Evolutionary conservation across 2,888 invertebrate species (phyloP).

Genomic region (Teleiodes luculella): DNA sequence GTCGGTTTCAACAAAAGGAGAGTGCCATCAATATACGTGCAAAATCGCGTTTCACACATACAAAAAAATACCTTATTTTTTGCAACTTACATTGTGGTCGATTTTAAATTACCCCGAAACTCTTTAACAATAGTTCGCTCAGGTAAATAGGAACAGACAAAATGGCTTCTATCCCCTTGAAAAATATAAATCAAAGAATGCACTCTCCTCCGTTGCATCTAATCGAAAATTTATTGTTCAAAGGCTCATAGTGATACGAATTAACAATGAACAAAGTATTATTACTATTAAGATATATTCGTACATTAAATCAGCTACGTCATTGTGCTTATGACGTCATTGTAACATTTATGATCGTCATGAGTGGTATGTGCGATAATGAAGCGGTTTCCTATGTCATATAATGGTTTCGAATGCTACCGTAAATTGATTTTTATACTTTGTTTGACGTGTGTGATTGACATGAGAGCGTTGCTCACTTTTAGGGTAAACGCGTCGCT

Average conservation of each 20-base stretch:
- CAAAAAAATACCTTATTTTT: conserved; percentile 46
- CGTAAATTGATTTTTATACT: conserved; percentile 76
- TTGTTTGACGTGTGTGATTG: conserved; percentile 78
- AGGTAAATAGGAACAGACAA: conserved; percentile 64
- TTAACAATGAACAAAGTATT: conserved; percentile 73
- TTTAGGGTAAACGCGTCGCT: conserved; percentile 40
- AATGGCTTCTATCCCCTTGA: conserved; percentile 49
- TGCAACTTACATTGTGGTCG: conserved; percentile 63
- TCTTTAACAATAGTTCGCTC: conserved; percentile 52
- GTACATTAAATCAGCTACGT: conserved; percentile 52
- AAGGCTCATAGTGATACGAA: conserved; percentile 64
- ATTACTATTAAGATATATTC: conserved; percentile 59
- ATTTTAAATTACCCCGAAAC: conserved; percentile 58
- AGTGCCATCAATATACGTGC: conserved; percentile 46
- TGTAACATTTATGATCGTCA: conserved; percentile 60
- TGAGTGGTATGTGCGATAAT: conserved; percentile 52
- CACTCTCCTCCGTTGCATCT: conserved; percentile 65
- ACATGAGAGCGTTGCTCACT: conserved; percentile 54
- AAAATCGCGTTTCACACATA: conserved; percentile 63
- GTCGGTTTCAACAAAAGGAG: conserved; percentile 54
- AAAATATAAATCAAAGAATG: conserved; percentile 58
- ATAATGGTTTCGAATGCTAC: conserved; percentile 56
- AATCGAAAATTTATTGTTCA: conserved; percentile 74
- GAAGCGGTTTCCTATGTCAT: conserved; percentile 62
- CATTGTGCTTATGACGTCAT: conserved; percentile 54